These are phyloP conservation scores for Peromyscus melanophrys DNA, from an alignment of 2,797 vertebrate species.

Conservation along the genomic window DNA sequence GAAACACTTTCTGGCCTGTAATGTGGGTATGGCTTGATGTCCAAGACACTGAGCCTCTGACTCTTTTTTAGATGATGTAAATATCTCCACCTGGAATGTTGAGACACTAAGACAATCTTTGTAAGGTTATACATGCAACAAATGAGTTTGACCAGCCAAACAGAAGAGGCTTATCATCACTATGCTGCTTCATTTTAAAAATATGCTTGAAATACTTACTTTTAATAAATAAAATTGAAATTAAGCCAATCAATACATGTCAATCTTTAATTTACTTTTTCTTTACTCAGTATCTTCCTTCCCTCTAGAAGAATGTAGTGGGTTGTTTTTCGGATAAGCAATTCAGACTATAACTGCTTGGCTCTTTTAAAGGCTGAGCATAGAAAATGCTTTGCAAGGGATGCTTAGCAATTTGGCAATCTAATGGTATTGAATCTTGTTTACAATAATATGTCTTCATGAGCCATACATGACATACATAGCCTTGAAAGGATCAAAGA, in stretches of 20 bases:
- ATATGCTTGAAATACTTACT: constrained; percentile 14
- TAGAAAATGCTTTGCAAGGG: background rate
- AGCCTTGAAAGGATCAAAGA: constrained; percentile 75
- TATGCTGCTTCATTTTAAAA: background rate
- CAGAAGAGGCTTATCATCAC: background rate
- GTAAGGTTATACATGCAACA: background rate
- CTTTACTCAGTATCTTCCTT: background rate
- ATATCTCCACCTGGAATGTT: background rate
- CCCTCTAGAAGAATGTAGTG: background rate
- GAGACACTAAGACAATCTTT: background rate
- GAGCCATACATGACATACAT: constrained; percentile 60
- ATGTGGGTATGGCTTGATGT: background rate
- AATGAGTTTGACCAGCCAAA: background rate
- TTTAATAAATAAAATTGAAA: background rate
- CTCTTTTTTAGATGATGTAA: background rate
- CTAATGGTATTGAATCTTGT: constrained; percentile 73
- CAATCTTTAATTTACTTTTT: background rate
- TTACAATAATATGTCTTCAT: constrained; percentile 36
- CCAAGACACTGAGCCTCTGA: background rate
- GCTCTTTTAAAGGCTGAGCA: background rate
- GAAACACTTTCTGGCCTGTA: background rate
- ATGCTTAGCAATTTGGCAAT: constrained; percentile 41
- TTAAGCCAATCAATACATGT: background rate
- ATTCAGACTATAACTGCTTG: background rate
- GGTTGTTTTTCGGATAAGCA: background rate